Percentiles rank a stretch among this genome's conserved stretches.
Evolutionary conservation across 2,797 vertebrate species (phyloP).

Genomic region (Sebastiscus tertius): DNA sequence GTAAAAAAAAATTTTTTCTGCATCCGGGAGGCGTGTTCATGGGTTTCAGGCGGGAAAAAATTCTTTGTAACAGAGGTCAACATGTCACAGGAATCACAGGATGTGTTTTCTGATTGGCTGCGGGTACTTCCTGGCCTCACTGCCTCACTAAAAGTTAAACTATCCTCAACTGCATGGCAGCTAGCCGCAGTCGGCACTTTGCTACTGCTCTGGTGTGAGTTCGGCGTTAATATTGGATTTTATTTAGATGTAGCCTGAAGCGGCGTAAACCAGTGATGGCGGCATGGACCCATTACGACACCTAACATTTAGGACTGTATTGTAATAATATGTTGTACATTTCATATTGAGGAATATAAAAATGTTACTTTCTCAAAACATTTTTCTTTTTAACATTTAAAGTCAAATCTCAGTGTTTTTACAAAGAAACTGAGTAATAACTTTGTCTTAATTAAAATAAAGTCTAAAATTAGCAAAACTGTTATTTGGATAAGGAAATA

Average conservation of each 20-base stretch:
- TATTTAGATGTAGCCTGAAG: background rate
- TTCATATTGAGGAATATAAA: background rate
- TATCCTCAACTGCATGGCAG: too few relatives aligned
- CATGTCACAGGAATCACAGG: too few relatives aligned
- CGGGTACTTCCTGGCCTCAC: rapidly evolving
- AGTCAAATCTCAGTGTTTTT: background rate
- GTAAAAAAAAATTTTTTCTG: rapidly evolving
- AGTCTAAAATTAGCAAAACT: background rate
- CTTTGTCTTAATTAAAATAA: background rate
- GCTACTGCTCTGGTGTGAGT: too few relatives aligned
- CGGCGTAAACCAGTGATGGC: rapidly evolving
- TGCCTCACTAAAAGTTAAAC: rapidly evolving
- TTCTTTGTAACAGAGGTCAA: too few relatives aligned
- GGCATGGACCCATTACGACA: background rate
- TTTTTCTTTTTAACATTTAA: background rate
- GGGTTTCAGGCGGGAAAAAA: rapidly evolving
- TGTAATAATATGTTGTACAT: background rate
- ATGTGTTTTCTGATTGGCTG: too few relatives aligned
- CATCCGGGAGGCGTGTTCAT: too few relatives aligned
- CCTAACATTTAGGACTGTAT: background rate
- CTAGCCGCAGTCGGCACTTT: too few relatives aligned
- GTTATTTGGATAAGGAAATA: background rate
- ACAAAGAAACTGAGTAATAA: background rate
- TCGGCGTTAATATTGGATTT: rapidly evolving
- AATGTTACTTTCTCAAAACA: background rate